A percentile compares a stretch with the other conserved stretches of the same genome.
These are phyloP conservation scores for Macrosoma leucophasiata DNA, from an alignment of 2,888 invertebrate genomes.

Conservation along the genomic window DNA sequence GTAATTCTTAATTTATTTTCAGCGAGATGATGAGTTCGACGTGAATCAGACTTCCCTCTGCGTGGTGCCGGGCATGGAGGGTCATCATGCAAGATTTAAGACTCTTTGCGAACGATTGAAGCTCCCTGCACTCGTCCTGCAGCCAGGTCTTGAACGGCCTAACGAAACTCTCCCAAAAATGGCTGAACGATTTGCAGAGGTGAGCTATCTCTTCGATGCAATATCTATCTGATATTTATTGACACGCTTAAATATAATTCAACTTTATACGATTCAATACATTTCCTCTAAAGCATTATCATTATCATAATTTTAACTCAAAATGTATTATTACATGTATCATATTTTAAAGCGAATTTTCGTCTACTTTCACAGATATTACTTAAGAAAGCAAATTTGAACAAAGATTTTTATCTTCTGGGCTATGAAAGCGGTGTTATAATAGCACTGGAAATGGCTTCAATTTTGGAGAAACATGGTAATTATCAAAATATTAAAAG, in stretches of 20 bases:
- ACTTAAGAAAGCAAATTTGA: constrained; percentile 24
- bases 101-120: constrained; percentile 39
- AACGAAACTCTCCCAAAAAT: constrained; percentile 1
- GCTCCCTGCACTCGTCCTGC: constrained; percentile 36
- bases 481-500: too few relatives aligned
- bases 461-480: constrained; percentile 36
- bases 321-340: too few relatives aligned
- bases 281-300: constrained; percentile 40
- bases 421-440: constrained; percentile 37
- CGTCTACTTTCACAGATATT: constrained; percentile 30
- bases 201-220: too few relatives aligned
- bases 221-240: constrained; percentile 31
- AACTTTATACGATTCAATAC: constrained; percentile 46
- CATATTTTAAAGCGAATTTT: too few relatives aligned
- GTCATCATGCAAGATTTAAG: constrained; percentile 35
- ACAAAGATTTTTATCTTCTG: constrained; percentile 32
- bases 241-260: constrained; percentile 31
- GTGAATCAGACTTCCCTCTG: constrained; percentile 31
- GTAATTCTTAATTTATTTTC: too few relatives aligned
- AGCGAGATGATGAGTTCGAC: constrained; percentile 40
- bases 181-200: not conserved
- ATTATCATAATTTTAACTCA: constrained; percentile 42
- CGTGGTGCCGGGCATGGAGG: constrained; percentile 45
- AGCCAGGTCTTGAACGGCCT: constrained; percentile 32
- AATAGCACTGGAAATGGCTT: constrained; percentile 35